phyloP scores from a whole-genome alignment of 2,113 vertebrate genomes.

The Chunga burmeisteri region DNA sequence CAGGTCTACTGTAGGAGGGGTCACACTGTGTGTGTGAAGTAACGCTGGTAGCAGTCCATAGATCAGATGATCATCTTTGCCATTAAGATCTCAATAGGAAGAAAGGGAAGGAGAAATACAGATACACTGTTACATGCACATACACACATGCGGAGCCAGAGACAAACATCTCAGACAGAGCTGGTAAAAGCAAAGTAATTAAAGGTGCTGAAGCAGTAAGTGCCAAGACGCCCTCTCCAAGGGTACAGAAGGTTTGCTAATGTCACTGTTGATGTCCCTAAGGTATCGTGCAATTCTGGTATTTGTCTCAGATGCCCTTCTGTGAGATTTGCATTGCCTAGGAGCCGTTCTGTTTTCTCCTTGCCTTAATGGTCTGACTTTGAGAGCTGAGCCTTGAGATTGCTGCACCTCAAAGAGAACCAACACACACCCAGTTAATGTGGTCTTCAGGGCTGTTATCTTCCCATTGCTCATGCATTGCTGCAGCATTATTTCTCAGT shows the following conservation, averaged over 20 bases:
- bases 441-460: neutral
- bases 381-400: neutral
- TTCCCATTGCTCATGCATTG: neutral
- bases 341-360: neutral
- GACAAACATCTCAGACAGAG: neutral
- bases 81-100: neutral
- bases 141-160: neutral
- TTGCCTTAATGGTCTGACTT: neutral
- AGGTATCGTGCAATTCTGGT: neutral
- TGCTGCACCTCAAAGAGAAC: neutral
- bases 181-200: neutral
- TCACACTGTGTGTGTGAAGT: neutral
- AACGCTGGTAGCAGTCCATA: neutral
- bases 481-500: neutral
- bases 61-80: neutral
- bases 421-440: neutral
- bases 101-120: neutral
- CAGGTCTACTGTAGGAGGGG: neutral
- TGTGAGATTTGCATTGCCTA: neutral
- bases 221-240: neutral
- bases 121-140: accelerated
- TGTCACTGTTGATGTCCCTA: neutral
- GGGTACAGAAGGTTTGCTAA: neutral
- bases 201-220: neutral
- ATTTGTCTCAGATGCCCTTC: neutral